phyloP scores from a whole-genome alignment of 2,888 invertebrate species.

The Litoditis marina region DNA sequence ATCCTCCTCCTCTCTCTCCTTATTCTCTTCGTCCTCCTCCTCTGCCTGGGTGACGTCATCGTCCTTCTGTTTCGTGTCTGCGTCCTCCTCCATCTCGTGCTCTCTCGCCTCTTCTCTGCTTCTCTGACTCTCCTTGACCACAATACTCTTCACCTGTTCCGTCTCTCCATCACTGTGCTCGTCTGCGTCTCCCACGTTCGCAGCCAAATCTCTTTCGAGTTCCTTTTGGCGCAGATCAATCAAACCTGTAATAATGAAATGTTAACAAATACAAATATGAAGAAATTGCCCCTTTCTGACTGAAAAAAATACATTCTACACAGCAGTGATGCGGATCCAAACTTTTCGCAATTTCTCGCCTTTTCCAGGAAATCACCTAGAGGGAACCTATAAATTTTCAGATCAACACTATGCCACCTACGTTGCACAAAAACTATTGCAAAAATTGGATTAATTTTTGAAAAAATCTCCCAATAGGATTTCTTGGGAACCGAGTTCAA shows the following conservation, averaged over 20 bases:
- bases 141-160: slow-evolving; percentile 14
- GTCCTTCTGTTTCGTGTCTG: not conserved
- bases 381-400: no score
- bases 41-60: slow-evolving; percentile 2
- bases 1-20: not conserved
- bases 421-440: no score
- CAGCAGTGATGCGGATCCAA: no score
- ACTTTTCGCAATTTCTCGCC: no score
- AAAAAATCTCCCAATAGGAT: no score
- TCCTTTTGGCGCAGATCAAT: slow-evolving; percentile 10
- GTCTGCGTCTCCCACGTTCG: not conserved
- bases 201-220: slow-evolving; percentile 14
- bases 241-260: slow-evolving; percentile 6
- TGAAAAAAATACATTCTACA: no score
- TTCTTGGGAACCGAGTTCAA: no score
- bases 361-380: no score
- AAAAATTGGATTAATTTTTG: no score
- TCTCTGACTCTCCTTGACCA: not conserved
- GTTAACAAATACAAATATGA: not conserved
- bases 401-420: no score
- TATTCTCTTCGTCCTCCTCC: slow-evolving; percentile 3
- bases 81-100: not conserved
- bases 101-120: not conserved
- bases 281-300: no score
- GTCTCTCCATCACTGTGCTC: slow-evolving; percentile 2